Conservation (phyloP, 2,797 vertebrate genomes). For the Onychomys arenicola region DNA sequence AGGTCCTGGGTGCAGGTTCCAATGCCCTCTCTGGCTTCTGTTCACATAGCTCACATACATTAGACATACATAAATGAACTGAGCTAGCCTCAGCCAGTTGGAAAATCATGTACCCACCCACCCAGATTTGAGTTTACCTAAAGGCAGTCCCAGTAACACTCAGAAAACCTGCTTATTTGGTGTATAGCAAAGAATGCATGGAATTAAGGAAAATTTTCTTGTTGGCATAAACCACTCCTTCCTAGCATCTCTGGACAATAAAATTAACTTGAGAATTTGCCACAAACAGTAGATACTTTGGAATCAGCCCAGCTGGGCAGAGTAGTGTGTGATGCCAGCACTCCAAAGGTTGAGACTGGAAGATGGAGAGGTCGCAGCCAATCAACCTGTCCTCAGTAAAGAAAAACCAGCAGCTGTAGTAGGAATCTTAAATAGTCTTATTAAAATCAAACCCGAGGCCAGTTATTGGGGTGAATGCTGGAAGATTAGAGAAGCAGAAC, state of each 20-base stretch:
- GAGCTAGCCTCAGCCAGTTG: not conserved
- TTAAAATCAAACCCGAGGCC: no score
- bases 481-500: no score
- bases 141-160: not conserved
- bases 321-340: not conserved
- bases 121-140: not conserved
- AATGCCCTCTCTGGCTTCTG: not conserved
- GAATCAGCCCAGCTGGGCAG: no score
- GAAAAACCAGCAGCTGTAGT: not conserved
- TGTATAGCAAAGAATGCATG: not conserved
- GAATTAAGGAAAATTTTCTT: not conserved
- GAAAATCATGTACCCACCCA: not conserved
- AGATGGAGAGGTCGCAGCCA: not conserved
- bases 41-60: not conserved
- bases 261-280: not conserved
- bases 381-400: not conserved
- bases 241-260: not conserved
- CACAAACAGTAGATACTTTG: not conserved
- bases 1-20: not conserved
- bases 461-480: no score
- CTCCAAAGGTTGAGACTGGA: not conserved
- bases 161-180: not conserved
- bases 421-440: no score
- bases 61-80: not conserved
- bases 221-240: not conserved